Evolutionary conservation across 2,113 vertebrate genomes (phyloP).

Genomic region (Eudorcas thomsonii): DNA sequence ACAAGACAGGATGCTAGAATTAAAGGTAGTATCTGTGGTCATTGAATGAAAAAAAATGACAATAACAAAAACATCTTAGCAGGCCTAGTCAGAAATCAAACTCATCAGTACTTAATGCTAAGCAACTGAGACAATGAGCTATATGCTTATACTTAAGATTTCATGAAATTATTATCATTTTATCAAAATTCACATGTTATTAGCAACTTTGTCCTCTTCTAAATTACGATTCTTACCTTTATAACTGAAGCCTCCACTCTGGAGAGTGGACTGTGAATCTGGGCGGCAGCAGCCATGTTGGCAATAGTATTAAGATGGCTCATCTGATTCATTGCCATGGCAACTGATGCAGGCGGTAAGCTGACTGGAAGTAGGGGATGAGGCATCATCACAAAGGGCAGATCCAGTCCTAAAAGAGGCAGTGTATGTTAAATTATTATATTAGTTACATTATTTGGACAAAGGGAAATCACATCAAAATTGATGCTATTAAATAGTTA

Average conservation of each 20-base stretch:
- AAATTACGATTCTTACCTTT: constrained; percentile 84
- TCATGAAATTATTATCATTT: background rate
- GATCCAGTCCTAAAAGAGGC: constrained; percentile 88
- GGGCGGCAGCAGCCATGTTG: constrained; percentile 91
- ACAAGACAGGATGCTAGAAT: background rate
- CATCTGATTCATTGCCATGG: constrained; percentile 97
- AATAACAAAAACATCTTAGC: background rate
- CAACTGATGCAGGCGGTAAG: constrained; percentile 92
- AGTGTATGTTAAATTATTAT: background rate
- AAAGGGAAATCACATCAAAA: background rate
- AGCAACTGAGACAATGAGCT: constrained; percentile 23
- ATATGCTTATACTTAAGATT: background rate
- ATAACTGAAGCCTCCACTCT: constrained; percentile 88
- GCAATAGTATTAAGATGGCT: constrained; percentile 93
- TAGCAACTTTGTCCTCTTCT: background rate
- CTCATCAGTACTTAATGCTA: background rate
- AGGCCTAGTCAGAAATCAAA: constrained; percentile 19
- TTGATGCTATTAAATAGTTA: background rate
- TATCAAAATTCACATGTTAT: background rate
- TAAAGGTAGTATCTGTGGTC: background rate
- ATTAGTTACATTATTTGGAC: background rate
- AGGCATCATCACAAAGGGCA: constrained; percentile 96
- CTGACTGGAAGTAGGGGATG: constrained; percentile 93
- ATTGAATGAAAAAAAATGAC: constrained; percentile 8
- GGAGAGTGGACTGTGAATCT: constrained; percentile 90